Evolutionary conservation across 2,888 invertebrate species (phyloP), one percentile per base, ranked within the genome.

Genomic region (Drosophila kanekoi): DNA sequence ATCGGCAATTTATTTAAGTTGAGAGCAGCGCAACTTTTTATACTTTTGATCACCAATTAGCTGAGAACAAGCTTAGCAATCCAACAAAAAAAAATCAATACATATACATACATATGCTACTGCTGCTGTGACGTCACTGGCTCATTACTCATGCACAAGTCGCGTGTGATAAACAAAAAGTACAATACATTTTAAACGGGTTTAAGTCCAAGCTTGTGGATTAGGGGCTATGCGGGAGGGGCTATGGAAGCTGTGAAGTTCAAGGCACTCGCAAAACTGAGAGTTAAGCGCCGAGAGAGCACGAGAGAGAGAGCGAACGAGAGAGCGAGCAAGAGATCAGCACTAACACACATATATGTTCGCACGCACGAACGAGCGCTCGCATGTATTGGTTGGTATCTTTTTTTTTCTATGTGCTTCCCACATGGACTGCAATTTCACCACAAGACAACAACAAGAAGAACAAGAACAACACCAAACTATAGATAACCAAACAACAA

Each of bases 111-210:
- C 9, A 54, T 63, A 40, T 37, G 23, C 14, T 67, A 28, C 41
- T 44, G 47, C 38, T 37, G 43, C 18, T 73, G 76, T 77, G 78
- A 74, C 77, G 77, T 77, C 78, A 77, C 70, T 53, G 28, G 9
- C 56, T 20, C 33, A 56, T 77, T 74, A 77, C 63, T 63, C 66
- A 77, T 61, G 48, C 56, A 59, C 33, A 60, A 67, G 75, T 75
- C 78, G 66, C 78, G 72, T 77, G 78, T 75, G 78, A 63, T 32
- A 51, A 45, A 59, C 40, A 40, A 32, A 61, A 57, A 44, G 16
- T 44, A 32, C 47, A 56, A 28, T 13, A 58, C 33, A 40, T 35
- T 28, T 33, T 44, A 74, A 77, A 77, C 78, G 32, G 57, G 77
- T 77, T 79, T 64, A 61, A 47, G 53, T 28, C 8, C 48, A 65